Evolutionary conservation across 2,888 invertebrate species (phyloP).

Genomic region (Orthonevra nobilis): DNA sequence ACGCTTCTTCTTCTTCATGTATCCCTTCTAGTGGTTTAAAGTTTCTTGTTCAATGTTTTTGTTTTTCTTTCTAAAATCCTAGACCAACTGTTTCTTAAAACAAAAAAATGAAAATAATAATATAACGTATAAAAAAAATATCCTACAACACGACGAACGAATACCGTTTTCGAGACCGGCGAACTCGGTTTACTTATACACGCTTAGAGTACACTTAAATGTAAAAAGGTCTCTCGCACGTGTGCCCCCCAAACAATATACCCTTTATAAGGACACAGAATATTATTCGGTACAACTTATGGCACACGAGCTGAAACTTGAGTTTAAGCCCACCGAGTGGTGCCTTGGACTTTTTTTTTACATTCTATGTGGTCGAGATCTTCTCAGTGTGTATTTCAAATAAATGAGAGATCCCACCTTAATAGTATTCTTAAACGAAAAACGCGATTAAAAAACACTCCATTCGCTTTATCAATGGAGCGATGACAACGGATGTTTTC

Average conservation of each 20-base stretch:
- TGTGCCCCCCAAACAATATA: constrained; percentile 7
- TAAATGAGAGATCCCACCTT: constrained; percentile 57
- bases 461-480: constrained; percentile 42
- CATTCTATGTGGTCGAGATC: constrained; percentile 62
- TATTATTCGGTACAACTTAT: background rate
- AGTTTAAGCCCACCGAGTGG: constrained; percentile 15
- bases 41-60: constrained; percentile 33
- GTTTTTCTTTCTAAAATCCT: constrained; percentile 41
- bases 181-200: constrained; percentile 64
- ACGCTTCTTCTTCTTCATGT: constrained; percentile 48
- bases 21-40: constrained; percentile 57
- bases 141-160: constrained; percentile 64
- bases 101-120: constrained; percentile 35
- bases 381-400: constrained; percentile 54
- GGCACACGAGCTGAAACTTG: background rate
- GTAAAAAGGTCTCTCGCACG: constrained; percentile 51
- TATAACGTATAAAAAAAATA: no score
- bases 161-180: constrained; percentile 67
- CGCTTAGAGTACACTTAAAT: constrained; percentile 69
- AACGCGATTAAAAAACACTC: constrained; percentile 65
- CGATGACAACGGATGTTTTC: constrained; percentile 44
- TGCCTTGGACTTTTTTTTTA: constrained; percentile 60
- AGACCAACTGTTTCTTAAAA: constrained; percentile 57
- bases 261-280: constrained; percentile 7
- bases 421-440: constrained; percentile 70